Evolutionary conservation across 2,797 vertebrate species (phyloP).

Genomic region (Strix occidentalis): DNA sequence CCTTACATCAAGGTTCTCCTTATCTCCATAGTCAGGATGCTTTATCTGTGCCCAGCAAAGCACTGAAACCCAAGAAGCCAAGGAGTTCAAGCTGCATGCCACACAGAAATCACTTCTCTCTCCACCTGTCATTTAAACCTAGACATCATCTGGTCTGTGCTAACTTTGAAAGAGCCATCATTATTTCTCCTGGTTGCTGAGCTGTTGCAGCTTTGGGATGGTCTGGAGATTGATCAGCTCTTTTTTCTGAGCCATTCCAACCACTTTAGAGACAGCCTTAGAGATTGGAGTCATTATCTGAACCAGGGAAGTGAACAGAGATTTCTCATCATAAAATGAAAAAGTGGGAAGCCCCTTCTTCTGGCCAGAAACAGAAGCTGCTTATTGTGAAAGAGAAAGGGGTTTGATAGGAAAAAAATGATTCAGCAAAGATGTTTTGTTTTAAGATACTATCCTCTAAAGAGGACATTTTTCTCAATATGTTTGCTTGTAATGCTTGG

Average conservation of each 20-base stretch:
- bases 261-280: not conserved
- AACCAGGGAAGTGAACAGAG: not conserved
- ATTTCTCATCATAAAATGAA: not conserved
- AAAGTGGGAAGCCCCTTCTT: not conserved
- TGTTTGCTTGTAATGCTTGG: not conserved
- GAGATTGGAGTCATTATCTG: not conserved
- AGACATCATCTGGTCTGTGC: not conserved
- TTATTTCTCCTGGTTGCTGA: slow-evolving; percentile 15
- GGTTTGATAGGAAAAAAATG: not conserved
- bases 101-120: not conserved
- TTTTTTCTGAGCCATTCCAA: not conserved
- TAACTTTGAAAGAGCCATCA: not conserved
- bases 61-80: slow-evolving; percentile 2
- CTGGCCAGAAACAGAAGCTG: not conserved
- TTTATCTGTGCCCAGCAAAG: slow-evolving; percentile 31
- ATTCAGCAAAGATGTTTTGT: not conserved
- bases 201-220: not conserved
- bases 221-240: not conserved
- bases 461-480: not conserved
- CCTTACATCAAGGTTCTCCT: slow-evolving; percentile 15
- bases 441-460: not conserved
- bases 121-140: not conserved
- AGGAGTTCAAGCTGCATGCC: slow-evolving; percentile 5
- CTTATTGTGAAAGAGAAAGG: not conserved
- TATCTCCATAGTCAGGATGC: slow-evolving; percentile 27